Percentiles rank a stretch among this genome's conserved stretches.
Conservation (phyloP, 2,113 vertebrate species). For the Pygoscelis antarcticus region DNA sequence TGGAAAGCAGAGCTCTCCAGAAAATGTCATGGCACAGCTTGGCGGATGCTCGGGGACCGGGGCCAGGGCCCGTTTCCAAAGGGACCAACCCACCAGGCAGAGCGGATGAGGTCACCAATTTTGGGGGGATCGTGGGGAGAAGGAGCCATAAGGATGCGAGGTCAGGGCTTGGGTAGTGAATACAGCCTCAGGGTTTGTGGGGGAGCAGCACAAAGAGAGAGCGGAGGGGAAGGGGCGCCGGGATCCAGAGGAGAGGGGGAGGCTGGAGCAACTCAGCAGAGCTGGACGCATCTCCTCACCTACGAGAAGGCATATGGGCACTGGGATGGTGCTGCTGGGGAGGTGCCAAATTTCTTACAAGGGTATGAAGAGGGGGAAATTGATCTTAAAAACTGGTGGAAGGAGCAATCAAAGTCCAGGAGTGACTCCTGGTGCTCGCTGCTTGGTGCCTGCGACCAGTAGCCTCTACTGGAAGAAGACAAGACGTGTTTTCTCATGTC, state of each 20-base stretch:
- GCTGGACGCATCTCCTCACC: not conserved
- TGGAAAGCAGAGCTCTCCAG: not conserved
- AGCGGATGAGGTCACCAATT: fast-evolving
- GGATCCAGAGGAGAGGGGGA: not conserved
- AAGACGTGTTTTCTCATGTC: not conserved
- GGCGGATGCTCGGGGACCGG: fast-evolving
- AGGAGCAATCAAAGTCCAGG: not conserved
- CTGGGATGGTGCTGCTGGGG: not conserved
- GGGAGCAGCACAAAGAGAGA: not conserved
- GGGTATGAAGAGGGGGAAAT: not conserved
- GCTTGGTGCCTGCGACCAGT: not conserved
- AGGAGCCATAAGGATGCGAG: not conserved
- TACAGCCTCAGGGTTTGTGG: not conserved
- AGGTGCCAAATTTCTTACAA: not conserved
- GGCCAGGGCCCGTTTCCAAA: not conserved
- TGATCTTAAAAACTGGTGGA: not conserved
- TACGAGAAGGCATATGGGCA: not conserved
- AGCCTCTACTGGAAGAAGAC: not conserved
- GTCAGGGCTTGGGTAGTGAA: not conserved
- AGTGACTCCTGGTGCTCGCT: not conserved
- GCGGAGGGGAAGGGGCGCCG: fast-evolving
- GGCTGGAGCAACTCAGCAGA: not conserved
- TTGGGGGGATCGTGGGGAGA: not conserved
- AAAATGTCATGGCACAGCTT: not conserved
- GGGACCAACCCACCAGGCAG: not conserved